These are phyloP conservation scores for Hydriomena furcata DNA, from an alignment of 2,888 invertebrate genomes.

Conservation along the genomic window DNA sequence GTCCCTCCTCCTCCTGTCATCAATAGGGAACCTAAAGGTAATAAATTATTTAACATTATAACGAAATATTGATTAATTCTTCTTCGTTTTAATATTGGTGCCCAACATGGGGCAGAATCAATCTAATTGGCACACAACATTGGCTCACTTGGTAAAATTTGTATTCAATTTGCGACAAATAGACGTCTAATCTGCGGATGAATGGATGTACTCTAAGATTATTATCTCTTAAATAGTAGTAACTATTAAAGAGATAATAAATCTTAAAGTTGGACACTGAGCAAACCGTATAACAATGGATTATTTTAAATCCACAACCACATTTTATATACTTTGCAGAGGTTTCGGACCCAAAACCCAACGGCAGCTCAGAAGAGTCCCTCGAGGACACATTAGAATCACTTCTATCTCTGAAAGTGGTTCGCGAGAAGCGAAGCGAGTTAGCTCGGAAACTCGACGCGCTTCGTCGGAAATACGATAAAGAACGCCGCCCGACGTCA, in stretches of 20 bases:
- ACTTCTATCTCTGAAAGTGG: slow-evolving; percentile 91
- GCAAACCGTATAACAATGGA: too few relatives aligned
- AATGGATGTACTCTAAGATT: too few relatives aligned
- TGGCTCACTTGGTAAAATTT: too few relatives aligned
- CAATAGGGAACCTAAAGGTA: slow-evolving; percentile 44
- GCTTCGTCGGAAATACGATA: slow-evolving; percentile 91
- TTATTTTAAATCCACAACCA: too few relatives aligned
- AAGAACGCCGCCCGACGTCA: slow-evolving; percentile 86
- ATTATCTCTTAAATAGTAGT: too few relatives aligned
- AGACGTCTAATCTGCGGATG: too few relatives aligned
- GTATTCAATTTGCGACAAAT: too few relatives aligned
- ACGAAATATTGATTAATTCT: too few relatives aligned
- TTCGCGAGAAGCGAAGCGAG: slow-evolving; percentile 92
- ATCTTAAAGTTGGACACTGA: neutral
- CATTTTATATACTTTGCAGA: slow-evolving; percentile 36
- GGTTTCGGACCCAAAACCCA: slow-evolving; percentile 47
- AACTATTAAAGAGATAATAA: too few relatives aligned
- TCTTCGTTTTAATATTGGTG: too few relatives aligned
- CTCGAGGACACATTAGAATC: slow-evolving; percentile 90
- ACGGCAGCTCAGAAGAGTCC: slow-evolving; percentile 82
- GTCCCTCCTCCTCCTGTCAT: slow-evolving; percentile 33
- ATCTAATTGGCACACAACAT: too few relatives aligned
- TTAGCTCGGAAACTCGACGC: slow-evolving; percentile 94
- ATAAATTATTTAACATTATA: too few relatives aligned
- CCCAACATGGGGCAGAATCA: neutral